Percentiles rank a stretch among this genome's conserved stretches.
Evolutionary conservation across 2,888 invertebrate species (phyloP).

Genomic region (Acleris cristana): DNA sequence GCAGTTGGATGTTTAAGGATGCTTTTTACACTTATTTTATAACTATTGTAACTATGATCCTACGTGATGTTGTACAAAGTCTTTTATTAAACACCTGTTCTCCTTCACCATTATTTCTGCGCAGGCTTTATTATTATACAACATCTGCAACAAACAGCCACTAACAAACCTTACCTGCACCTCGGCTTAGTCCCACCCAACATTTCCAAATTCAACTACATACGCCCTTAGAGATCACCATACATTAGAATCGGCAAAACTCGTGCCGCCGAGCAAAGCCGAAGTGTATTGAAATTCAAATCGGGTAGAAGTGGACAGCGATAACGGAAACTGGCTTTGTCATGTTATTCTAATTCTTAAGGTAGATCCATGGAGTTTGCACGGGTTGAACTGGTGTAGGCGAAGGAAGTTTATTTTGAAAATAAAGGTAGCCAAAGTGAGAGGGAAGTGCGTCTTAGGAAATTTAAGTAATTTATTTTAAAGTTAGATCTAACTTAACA

Average conservation of each 20-base stretch:
- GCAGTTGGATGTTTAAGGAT: too few species aligned
- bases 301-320: conserved; percentile 40
- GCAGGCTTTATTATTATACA: too few species aligned
- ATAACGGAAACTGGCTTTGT: conserved; percentile 34
- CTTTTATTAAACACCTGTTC: too few species aligned
- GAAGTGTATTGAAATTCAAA: conserved; percentile 45
- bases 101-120: too few species aligned
- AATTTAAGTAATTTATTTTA: too few species aligned
- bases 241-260: conserved; percentile 21
- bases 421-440: background rate
- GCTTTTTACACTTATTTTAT: too few species aligned
- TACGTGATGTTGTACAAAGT: too few species aligned
- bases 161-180: background rate
- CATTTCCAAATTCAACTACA: background rate
- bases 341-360: conserved; percentile 16
- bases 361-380: background rate
- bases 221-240: conserved; percentile 24
- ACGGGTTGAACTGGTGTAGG: background rate
- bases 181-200: background rate
- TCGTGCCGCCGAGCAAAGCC: conserved; percentile 20
- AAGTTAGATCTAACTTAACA: too few species aligned
- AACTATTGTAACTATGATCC: too few species aligned
- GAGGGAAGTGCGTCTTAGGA: too few species aligned
- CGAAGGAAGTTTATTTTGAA: background rate
- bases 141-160: background rate